phyloP scores from a whole-genome alignment of 1,140 invertebrate species.

The Papilio polyxenes region DNA sequence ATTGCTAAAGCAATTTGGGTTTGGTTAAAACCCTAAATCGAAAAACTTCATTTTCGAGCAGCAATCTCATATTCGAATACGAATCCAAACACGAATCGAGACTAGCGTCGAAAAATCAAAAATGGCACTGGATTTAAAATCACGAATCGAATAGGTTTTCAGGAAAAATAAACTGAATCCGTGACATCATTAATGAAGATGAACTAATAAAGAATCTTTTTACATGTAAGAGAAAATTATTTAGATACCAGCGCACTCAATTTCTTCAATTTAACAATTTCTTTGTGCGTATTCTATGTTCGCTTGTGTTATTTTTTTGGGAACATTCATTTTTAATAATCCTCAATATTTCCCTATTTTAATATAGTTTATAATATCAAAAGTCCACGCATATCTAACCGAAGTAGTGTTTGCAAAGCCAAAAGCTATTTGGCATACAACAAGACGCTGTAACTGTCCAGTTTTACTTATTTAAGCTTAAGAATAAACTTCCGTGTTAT shows the following conservation, averaged over 20 bases:
- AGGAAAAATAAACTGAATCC: background rate
- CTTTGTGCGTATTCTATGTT: background rate
- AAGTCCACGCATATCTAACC: background rate
- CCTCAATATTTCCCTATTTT: background rate
- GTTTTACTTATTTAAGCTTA: background rate
- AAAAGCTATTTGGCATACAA: conserved; percentile 24
- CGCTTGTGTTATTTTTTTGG: too few species aligned
- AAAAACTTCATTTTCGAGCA: background rate
- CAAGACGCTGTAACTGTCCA: background rate
- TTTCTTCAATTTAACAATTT: background rate
- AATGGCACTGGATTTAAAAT: background rate
- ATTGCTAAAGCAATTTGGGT: too few species aligned
- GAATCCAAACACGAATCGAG: background rate
- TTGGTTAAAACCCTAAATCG: background rate
- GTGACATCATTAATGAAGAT: background rate
- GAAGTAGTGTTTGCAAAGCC: background rate
- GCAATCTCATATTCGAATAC: conserved; percentile 22
- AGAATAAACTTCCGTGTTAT: background rate
- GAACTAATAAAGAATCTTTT: background rate
- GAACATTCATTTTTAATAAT: background rate
- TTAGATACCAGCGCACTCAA: background rate
- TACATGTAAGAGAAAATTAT: background rate
- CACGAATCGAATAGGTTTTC: background rate
- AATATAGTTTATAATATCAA: background rate
- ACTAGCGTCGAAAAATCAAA: conserved; percentile 1